These are phyloP conservation scores for Saguinus imperator DNA, from an alignment of 2,113 vertebrate genomes.

Conservation along the genomic window DNA sequence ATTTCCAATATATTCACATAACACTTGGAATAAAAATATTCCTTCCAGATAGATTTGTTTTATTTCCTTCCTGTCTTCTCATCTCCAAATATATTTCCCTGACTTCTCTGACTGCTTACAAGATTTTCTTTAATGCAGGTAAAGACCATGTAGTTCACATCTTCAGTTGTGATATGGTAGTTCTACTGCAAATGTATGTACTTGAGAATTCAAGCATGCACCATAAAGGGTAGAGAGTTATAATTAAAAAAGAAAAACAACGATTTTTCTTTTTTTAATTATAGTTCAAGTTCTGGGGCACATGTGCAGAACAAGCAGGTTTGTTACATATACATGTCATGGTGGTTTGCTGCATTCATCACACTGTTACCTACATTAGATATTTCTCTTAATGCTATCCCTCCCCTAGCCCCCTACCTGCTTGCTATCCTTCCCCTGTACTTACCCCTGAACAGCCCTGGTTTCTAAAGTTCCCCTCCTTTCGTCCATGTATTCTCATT, in stretches of 20 bases:
- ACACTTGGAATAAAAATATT: neutral
- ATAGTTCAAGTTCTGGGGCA: too few species aligned
- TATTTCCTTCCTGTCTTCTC: neutral
- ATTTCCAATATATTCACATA: neutral
- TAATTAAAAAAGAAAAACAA: neutral
- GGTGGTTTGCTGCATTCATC: too few species aligned
- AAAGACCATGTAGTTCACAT: neutral
- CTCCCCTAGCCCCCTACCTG: too few species aligned
- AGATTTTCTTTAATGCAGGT: neutral
- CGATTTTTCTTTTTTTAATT: neutral
- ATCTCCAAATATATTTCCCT: neutral
- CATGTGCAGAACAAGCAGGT: too few species aligned
- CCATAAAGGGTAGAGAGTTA: neutral
- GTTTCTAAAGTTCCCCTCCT: too few species aligned
- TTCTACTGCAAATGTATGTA: neutral
- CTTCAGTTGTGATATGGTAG: neutral
- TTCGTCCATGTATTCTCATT: too few species aligned
- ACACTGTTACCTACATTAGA: too few species aligned
- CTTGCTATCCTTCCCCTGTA: too few species aligned
- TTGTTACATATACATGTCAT: too few species aligned
- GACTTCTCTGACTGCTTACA: neutral
- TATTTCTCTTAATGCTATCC: too few species aligned
- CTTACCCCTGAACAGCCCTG: accelerated
- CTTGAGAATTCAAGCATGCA: neutral
- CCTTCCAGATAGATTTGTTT: neutral